Percentiles rank a stretch among this genome's conserved stretches.
These are phyloP conservation scores for Edolisoma coerulescens DNA, from an alignment of 2,113 vertebrate genomes.

Conservation along the genomic window DNA sequence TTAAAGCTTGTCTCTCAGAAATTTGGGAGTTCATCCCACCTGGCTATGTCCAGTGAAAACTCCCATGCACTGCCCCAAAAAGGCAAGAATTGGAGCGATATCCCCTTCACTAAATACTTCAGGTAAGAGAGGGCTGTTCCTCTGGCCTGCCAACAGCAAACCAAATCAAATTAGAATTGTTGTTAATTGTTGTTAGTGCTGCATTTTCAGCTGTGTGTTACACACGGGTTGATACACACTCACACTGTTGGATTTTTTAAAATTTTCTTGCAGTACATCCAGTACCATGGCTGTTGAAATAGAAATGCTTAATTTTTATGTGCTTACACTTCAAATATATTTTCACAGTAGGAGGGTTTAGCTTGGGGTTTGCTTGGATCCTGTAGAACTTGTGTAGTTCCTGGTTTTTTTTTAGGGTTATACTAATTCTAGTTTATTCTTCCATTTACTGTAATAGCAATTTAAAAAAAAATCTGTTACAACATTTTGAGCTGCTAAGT, in stretches of 20 bases:
- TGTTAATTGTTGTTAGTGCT: background rate
- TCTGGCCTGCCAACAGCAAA: background rate
- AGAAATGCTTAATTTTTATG: background rate
- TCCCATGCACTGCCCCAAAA: background rate
- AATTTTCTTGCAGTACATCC: background rate
- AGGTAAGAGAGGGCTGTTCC: background rate
- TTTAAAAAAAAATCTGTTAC: accelerated
- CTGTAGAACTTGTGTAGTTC: background rate
- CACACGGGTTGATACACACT: accelerated
- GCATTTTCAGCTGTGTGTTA: background rate
- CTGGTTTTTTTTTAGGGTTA: no score
- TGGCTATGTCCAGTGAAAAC: background rate
- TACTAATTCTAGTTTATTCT: background rate
- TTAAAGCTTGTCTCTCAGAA: background rate
- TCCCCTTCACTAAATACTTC: background rate
- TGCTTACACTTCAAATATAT: background rate
- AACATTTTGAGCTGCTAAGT: background rate
- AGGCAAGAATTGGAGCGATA: background rate
- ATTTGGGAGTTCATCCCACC: background rate
- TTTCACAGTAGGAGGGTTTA: background rate
- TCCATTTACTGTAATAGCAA: background rate
- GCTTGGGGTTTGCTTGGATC: background rate
- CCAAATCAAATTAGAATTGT: background rate
- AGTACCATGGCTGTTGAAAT: background rate
- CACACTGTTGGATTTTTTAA: background rate